phyloP scores from a whole-genome alignment of 2,888 invertebrate species.

The Sympetrum striolatum region DNA sequence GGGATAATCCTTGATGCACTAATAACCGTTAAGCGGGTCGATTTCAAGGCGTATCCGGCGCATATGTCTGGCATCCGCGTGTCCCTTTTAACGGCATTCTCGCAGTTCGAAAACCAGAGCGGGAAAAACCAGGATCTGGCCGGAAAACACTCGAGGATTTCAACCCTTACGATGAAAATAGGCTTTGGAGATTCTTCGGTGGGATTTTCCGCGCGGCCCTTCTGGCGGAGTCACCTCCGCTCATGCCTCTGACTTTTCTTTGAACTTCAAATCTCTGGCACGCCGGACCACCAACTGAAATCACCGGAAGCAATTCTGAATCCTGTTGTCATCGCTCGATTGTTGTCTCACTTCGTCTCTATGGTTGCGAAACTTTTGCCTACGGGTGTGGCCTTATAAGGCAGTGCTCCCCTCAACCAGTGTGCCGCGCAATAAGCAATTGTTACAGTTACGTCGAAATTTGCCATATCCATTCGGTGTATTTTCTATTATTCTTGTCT shows the following conservation, averaged over 20 bases:
- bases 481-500: no score
- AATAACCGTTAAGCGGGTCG: no score
- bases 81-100: no score
- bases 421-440: no score
- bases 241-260: neutral
- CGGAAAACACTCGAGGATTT: neutral
- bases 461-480: no score
- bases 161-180: neutral
- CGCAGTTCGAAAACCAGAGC: no score
- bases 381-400: neutral
- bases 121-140: neutral
- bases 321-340: neutral
- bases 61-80: no score
- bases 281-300: neutral
- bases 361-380: neutral
- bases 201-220: neutral
- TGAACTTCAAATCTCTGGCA: neutral
- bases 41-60: no score
- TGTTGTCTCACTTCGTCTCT: neutral
- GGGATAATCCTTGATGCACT: no score
- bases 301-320: neutral
- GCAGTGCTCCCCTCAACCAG: no score
- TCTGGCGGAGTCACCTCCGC: neutral
- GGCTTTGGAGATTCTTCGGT: neutral
- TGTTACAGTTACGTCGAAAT: no score